Conservation (phyloP, 2,888 invertebrate genomes). For the Nineta flava region DNA sequence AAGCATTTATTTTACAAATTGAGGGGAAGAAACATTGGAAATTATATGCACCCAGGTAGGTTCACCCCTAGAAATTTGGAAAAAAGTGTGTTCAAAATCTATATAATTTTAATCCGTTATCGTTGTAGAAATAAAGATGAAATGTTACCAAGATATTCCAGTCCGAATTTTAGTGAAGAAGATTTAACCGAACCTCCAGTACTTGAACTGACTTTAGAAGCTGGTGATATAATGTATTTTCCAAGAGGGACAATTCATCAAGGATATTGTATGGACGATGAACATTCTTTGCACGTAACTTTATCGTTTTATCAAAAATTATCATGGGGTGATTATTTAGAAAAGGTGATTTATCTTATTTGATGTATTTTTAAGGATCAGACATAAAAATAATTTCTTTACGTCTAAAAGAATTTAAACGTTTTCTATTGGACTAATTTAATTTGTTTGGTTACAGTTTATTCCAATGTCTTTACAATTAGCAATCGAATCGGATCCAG, state of each 20-base stretch:
- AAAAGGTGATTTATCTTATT: slow-evolving; percentile 38
- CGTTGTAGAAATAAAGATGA: slow-evolving; percentile 32
- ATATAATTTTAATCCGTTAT: too few relatives aligned
- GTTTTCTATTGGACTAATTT: background rate
- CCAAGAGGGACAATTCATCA: slow-evolving; percentile 82
- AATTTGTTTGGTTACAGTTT: slow-evolving; percentile 24
- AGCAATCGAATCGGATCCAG: slow-evolving; percentile 53
- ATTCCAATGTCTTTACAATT: slow-evolving; percentile 57
- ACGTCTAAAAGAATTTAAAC: background rate
- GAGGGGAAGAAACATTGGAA: slow-evolving; percentile 94
- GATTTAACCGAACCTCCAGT: slow-evolving; percentile 70
- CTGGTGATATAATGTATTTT: slow-evolving; percentile 88
- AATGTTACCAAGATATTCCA: slow-evolving; percentile 66
- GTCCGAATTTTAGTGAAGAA: slow-evolving; percentile 53
- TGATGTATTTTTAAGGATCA: background rate
- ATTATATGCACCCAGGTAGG: slow-evolving; percentile 61
- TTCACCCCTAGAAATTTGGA: too few relatives aligned
- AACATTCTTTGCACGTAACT: slow-evolving; percentile 89
- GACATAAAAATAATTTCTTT: background rate
- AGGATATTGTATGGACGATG: slow-evolving; percentile 57
- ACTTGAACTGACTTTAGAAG: slow-evolving; percentile 58
- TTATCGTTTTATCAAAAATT: slow-evolving; percentile 84
- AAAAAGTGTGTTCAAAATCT: too few relatives aligned
- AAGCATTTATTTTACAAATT: slow-evolving; percentile 90
- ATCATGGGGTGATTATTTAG: slow-evolving; percentile 77